phyloP scores from a whole-genome alignment of 2,888 invertebrate genomes.

The Nomada hirtipes region DNA sequence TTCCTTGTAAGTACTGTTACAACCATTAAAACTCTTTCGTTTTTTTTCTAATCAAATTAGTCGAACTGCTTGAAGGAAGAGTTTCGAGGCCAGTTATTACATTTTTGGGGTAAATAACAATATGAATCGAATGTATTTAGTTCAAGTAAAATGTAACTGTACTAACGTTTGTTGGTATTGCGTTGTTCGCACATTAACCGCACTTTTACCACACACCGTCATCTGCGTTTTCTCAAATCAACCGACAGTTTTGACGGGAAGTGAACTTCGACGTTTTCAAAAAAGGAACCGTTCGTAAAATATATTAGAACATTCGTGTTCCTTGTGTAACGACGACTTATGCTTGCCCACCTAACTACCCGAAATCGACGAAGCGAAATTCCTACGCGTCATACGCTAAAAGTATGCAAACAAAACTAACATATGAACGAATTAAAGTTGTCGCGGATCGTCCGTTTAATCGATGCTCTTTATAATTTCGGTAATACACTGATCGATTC shows the following conservation, averaged over 20 bases:
- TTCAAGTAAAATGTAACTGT: too few relatives aligned
- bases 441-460: slow-evolving; percentile 35
- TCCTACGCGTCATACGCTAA: slow-evolving; percentile 50
- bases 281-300: background rate
- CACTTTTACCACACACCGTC: slow-evolving; percentile 66
- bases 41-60: too few relatives aligned
- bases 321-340: slow-evolving; percentile 16
- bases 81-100: too few relatives aligned
- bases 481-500: background rate
- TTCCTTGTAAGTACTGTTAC: too few relatives aligned
- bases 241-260: slow-evolving; percentile 18
- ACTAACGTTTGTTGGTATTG: slow-evolving; percentile 33
- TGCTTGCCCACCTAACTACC: slow-evolving; percentile 54
- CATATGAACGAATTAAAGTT: slow-evolving; percentile 57
- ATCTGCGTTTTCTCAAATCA: slow-evolving; percentile 61
- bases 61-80: too few relatives aligned
- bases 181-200: slow-evolving; percentile 46
- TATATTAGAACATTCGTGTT: slow-evolving; percentile 5
- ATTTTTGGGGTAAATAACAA: too few relatives aligned
- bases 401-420: slow-evolving; percentile 63
- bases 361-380: slow-evolving; percentile 51
- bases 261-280: background rate
- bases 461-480: slow-evolving; percentile 37
- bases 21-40: too few relatives aligned
- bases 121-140: too few relatives aligned